phyloP scores from a whole-genome alignment of 2,888 invertebrate species.

The Siphlonurus alternatus region DNA sequence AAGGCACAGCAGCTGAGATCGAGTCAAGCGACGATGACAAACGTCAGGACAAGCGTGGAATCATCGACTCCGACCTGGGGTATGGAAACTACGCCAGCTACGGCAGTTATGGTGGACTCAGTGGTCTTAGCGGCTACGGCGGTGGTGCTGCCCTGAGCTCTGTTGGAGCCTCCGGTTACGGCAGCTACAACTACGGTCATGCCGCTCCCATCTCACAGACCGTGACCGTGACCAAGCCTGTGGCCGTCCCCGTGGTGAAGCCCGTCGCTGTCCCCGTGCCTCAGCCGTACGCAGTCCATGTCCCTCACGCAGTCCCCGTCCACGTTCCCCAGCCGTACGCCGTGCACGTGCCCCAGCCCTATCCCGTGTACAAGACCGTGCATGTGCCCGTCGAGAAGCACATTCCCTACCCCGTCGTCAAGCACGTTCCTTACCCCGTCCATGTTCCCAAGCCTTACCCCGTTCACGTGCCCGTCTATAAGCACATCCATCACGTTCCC shows the following conservation, averaged over 20 bases:
- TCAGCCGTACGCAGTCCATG: neutral
- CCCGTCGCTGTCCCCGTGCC: neutral
- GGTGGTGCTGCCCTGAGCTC: neutral
- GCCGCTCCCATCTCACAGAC: neutral
- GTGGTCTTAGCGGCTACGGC: neutral
- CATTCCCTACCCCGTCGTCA: neutral
- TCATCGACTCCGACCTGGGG: neutral
- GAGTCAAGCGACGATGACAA: neutral
- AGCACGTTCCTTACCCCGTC: conserved; percentile 1
- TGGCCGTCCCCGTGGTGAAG: neutral
- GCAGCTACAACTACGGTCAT: neutral
- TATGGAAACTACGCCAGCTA: no score
- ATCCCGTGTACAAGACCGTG: neutral
- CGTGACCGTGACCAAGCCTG: neutral
- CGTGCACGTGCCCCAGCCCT: conserved; percentile 1
- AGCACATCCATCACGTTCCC: neutral
- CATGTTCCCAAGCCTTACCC: conserved; percentile 2
- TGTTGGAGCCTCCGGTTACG: neutral
- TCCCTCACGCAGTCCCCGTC: neutral
- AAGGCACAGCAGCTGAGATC: no score
- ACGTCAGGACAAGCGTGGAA: neutral
- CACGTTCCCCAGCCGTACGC: conserved; percentile 1
- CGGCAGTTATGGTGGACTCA: neutral
- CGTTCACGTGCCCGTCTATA: neutral
- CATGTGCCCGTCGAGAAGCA: conserved; percentile 1